These are phyloP conservation scores for Didymodactylos carnosus DNA, from an alignment of 2,888 invertebrate species.

Conservation along the genomic window DNA sequence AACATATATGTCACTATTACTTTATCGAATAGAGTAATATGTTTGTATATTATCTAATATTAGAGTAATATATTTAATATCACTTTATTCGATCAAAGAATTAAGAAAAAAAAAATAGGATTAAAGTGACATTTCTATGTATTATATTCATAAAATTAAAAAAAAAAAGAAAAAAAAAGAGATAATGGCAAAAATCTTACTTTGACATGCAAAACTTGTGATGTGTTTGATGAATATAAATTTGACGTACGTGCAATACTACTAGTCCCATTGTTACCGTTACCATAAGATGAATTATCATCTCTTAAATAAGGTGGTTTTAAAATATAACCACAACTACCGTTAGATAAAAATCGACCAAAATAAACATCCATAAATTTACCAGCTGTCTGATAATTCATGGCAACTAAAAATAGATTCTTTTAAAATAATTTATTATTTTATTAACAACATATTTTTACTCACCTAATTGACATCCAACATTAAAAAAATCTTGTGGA, in stretches of 20 bases:
- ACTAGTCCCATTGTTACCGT: too few relatives aligned
- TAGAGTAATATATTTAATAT: too few relatives aligned
- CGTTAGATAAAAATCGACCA: constrained; percentile 43
- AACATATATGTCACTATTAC: too few relatives aligned
- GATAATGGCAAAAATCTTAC: not conserved
- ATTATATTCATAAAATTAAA: too few relatives aligned
- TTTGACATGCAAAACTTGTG: not conserved
- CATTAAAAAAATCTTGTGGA: constrained; percentile 43
- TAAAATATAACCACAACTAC: constrained; percentile 43
- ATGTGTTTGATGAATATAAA: not conserved
- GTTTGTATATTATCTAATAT: too few relatives aligned
- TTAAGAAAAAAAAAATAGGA: too few relatives aligned
- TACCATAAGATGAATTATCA: not conserved
- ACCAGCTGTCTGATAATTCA: constrained; percentile 44
- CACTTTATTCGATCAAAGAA: too few relatives aligned
- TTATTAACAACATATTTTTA: not conserved
- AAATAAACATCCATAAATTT: constrained; percentile 44
- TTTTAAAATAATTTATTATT: not conserved
- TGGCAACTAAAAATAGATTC: constrained; percentile 31
- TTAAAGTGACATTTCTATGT: too few relatives aligned
- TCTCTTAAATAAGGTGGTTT: constrained; percentile 43
- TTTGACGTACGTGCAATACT: not conserved
- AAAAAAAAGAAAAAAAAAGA: too few relatives aligned
- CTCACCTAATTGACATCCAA: constrained; percentile 41
- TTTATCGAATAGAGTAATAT: too few relatives aligned